Percentiles rank a stretch among this genome's conserved stretches.
phyloP scores from a whole-genome alignment of 2,888 invertebrate species.

The Endomychus coccineus region DNA sequence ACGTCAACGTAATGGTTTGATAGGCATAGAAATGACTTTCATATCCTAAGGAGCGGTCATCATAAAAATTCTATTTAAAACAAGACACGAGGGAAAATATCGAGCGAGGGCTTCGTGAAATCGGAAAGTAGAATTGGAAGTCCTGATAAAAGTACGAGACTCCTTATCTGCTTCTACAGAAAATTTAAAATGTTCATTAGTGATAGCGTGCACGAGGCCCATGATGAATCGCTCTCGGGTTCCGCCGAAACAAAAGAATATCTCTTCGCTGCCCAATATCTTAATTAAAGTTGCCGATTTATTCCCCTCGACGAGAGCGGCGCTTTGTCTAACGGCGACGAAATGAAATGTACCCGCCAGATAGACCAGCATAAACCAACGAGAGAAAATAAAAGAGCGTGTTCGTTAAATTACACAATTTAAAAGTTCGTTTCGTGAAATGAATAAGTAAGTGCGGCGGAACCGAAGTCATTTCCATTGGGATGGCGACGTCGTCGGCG shows the following conservation, averaged over 20 bases:
- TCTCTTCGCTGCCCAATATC: constrained; percentile 43
- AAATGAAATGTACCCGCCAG: constrained; percentile 37
- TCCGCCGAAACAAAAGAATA: constrained; percentile 44
- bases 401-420: constrained; percentile 46
- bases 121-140: too few relatives aligned
- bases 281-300: constrained; percentile 49
- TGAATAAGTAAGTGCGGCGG: constrained; percentile 43
- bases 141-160: constrained; percentile 17
- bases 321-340: constrained; percentile 36
- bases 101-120: too few relatives aligned
- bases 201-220: constrained; percentile 37
- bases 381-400: constrained; percentile 35
- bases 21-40: too few relatives aligned
- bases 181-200: constrained; percentile 45
- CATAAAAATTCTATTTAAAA: too few relatives aligned
- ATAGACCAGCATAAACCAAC: too few relatives aligned
- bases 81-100: too few relatives aligned
- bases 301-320: constrained; percentile 32
- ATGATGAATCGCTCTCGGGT: constrained; percentile 40
- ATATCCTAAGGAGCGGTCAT: too few relatives aligned
- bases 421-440: constrained; percentile 47
- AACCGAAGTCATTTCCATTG: constrained; percentile 31
- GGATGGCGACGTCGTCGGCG: constrained; percentile 41
- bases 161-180: constrained; percentile 33
- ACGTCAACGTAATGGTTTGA: too few relatives aligned